Evolutionary conservation across 2,113 vertebrate species (phyloP).

Genomic region (Thamnophis sirtalis): DNA sequence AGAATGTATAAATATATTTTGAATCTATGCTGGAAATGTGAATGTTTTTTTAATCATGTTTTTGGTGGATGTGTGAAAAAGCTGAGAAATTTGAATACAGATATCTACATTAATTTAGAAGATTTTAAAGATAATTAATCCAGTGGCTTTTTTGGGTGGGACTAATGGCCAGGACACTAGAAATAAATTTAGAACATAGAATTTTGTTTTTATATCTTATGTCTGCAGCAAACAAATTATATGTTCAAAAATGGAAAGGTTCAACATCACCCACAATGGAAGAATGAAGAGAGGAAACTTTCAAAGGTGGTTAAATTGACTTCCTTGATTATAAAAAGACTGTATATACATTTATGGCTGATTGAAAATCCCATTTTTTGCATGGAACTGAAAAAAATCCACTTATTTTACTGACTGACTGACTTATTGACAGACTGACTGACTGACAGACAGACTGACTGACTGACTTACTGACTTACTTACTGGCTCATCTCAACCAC

Average conservation of each 20-base stretch:
- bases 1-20: neutral
- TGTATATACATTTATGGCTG: neutral
- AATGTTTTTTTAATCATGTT: neutral
- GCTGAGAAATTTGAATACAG: neutral
- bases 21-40: neutral
- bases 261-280: neutral
- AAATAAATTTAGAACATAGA: no score
- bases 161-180: no score
- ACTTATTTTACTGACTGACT: neutral
- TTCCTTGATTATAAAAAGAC: neutral
- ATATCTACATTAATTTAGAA: neutral
- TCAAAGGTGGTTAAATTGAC: neutral
- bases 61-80: neutral
- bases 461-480: neutral
- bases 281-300: neutral
- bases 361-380: neutral
- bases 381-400: neutral
- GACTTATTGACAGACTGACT: neutral
- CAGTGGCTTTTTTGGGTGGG: no score
- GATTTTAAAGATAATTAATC: neutral
- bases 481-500: neutral
- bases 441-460: neutral
- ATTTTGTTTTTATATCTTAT: no score
- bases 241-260: neutral
- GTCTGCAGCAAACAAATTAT: neutral